Conservation (phyloP, 92 coral and sea anemone genomes). For the Umimayanthus chanpuru region DNA sequence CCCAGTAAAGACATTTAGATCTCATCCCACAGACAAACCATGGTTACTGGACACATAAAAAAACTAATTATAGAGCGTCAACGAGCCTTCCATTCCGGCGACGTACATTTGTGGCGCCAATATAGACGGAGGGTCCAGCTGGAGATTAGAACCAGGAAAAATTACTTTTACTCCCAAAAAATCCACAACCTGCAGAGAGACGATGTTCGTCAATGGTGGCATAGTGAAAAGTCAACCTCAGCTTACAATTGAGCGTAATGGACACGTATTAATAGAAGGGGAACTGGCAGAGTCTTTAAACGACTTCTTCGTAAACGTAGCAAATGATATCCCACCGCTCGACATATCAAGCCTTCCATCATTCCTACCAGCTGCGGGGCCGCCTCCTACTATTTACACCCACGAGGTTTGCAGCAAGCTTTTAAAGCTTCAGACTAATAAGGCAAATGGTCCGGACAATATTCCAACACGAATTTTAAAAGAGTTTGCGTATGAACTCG, state of each 20-base stretch:
- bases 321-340: not conserved
- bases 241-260: not conserved
- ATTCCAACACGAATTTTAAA: slow-evolving; percentile 22
- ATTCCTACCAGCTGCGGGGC: not conserved
- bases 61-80: slow-evolving; percentile 41
- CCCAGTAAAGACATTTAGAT: slow-evolving; percentile 5
- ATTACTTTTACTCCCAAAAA: not conserved
- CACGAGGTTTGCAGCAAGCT: slow-evolving; percentile 1
- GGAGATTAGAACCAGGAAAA: slow-evolving; percentile 22
- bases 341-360: not conserved
- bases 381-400: not conserved
- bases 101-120: slow-evolving; percentile 31
- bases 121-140: slow-evolving; percentile 9
- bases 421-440: not conserved
- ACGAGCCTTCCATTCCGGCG: slow-evolving; percentile 40
- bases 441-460: not conserved
- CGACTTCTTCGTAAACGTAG: not conserved
- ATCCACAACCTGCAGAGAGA: not conserved
- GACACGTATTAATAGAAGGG: not conserved
- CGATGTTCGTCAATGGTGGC: slow-evolving; percentile 18
- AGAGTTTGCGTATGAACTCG: slow-evolving; percentile 47
- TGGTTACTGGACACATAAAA: slow-evolving; percentile 43
- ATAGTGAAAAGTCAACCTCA: not conserved
- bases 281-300: not conserved
- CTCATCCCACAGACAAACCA: slow-evolving; percentile 38